phyloP scores from a whole-genome alignment of 2,797 vertebrate genomes.

The Natrix natrix region DNA sequence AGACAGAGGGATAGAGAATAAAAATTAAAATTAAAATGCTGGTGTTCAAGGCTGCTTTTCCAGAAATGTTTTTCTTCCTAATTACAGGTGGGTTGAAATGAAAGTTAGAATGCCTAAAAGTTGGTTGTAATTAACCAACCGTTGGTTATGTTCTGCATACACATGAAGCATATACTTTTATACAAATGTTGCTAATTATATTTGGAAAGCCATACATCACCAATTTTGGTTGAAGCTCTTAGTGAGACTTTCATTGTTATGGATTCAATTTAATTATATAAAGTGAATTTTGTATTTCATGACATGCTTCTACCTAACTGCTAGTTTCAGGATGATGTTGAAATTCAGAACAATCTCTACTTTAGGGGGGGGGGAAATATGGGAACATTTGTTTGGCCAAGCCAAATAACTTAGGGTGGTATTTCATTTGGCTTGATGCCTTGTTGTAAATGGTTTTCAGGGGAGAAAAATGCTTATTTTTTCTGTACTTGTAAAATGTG shows the following conservation, averaged over 20 bases:
- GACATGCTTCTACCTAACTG: not conserved
- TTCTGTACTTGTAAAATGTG: not conserved
- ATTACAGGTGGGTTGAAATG: not conserved
- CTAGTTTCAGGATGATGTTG: not conserved
- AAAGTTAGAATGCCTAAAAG: not conserved
- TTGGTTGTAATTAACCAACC: not conserved
- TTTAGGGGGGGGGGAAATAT: not conserved
- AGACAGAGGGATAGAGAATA: not conserved
- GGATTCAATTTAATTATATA: not conserved
- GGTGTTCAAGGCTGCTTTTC: not conserved
- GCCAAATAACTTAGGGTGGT: fast-evolving
- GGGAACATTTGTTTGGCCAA: not conserved
- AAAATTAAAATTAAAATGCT: not conserved
- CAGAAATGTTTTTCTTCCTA: not conserved
- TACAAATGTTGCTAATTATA: not conserved
- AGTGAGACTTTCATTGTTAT: not conserved
- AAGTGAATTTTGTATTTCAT: not conserved
- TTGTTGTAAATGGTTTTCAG: not conserved
- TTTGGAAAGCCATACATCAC: not conserved
- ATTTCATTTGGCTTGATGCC: not conserved
- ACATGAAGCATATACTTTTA: not conserved
- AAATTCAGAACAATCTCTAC: not conserved
- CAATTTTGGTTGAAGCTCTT: not conserved
- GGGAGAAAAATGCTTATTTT: not conserved
- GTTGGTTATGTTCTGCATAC: not conserved